phyloP scores from a whole-genome alignment of 1,140 invertebrate species.

The Leptopilina boulardi region DNA sequence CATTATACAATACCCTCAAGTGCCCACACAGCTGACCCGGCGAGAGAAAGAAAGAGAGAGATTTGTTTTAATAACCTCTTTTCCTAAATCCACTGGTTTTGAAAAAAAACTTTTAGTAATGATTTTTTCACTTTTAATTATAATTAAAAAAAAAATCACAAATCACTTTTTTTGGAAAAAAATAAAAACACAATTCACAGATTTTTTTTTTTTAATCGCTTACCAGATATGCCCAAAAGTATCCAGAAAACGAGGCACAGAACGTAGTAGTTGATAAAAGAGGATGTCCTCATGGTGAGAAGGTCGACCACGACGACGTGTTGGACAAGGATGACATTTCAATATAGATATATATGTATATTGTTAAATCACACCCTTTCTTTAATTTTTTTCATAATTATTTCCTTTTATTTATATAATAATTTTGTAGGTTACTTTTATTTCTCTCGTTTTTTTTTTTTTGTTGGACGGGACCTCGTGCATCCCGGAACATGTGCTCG shows the following conservation, averaged over 20 bases:
- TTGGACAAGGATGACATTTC: conserved; percentile 64
- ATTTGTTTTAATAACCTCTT: neutral
- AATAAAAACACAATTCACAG: too few relatives aligned
- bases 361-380: conserved; percentile 4
- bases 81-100: too few relatives aligned
- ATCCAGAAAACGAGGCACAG: conserved; percentile 75
- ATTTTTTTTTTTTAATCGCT: conserved; percentile 45
- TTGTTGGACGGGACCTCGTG: neutral
- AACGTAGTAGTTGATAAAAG: conserved; percentile 74
- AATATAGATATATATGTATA: too few relatives aligned
- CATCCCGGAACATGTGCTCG: conserved; percentile 33
- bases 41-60: too few relatives aligned
- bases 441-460: neutral
- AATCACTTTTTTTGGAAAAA: too few relatives aligned
- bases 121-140: too few relatives aligned
- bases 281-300: conserved; percentile 73
- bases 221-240: conserved; percentile 74
- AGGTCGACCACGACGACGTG: conserved; percentile 52
- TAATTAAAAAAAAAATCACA: too few relatives aligned
- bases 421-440: conserved; percentile 30
- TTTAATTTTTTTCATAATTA: conserved; percentile 44
- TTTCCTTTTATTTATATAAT: conserved; percentile 43
- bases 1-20: neutral
- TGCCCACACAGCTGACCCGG: neutral
- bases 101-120: too few relatives aligned